Conservation (phyloP, 1,140 invertebrate genomes). For the Chionoecetes opilio region DNA sequence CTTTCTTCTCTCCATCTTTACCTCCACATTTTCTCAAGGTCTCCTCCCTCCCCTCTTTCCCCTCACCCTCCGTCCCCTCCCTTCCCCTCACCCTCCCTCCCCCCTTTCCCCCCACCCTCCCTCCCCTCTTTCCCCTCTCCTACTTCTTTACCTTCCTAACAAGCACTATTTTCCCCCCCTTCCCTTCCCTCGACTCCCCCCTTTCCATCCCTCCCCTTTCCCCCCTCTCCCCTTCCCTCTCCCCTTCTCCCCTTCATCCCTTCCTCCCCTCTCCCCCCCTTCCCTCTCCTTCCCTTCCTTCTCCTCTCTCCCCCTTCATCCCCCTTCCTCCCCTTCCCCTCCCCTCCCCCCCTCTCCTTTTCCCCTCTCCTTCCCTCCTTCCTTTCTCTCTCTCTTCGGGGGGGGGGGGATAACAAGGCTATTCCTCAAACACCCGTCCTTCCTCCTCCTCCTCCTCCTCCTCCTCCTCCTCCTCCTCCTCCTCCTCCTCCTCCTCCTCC, state of each 20-base stretch:
- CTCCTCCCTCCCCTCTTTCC: too few relatives aligned
- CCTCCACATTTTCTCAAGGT: too few relatives aligned
- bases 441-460: neutral
- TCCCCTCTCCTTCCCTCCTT: neutral
- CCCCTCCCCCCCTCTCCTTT: neutral
- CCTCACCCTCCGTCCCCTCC: too few relatives aligned
- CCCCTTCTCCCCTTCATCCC: neutral
- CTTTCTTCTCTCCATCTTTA: too few relatives aligned
- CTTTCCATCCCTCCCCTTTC: too few relatives aligned
- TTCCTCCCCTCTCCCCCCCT: neutral
- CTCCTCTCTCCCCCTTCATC: neutral
- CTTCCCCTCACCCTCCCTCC: too few relatives aligned
- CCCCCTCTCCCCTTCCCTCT: too few relatives aligned
- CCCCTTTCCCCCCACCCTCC: too few relatives aligned
- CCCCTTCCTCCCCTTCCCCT: neutral
- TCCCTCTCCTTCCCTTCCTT: neutral
- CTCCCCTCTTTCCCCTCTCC: too few relatives aligned
- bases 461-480: neutral
- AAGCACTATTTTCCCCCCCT: too few relatives aligned
- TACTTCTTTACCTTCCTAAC: too few relatives aligned
- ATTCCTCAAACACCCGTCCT: neutral
- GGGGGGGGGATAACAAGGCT: conserved; percentile 1
- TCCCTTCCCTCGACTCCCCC: too few relatives aligned
- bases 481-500: neutral
- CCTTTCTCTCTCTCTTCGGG: neutral